A percentile compares a stretch with the other conserved stretches of the same genome.
These are phyloP conservation scores for Neodon shergylaensis DNA, from an alignment of 2,113 vertebrate species.

Conservation along the genomic window DNA sequence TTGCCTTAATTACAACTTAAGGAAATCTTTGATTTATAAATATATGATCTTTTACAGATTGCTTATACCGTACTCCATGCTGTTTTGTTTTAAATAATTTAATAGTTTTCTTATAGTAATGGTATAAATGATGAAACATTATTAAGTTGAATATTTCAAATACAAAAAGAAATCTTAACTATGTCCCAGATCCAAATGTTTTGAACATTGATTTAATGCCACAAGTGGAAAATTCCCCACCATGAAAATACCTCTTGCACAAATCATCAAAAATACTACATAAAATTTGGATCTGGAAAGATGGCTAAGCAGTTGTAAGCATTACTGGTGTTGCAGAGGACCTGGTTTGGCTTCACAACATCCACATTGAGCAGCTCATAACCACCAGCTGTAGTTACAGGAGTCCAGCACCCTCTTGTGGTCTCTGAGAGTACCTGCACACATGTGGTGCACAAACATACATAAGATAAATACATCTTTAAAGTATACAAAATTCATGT, in stretches of 20 bases:
- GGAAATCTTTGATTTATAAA: constrained; percentile 41
- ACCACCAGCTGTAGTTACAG: not conserved
- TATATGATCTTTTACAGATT: not conserved
- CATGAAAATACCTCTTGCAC: not conserved
- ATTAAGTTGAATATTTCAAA: not conserved
- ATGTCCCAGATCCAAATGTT: not conserved
- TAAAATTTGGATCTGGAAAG: not conserved
- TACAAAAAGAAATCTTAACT: not conserved
- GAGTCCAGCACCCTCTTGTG: not conserved
- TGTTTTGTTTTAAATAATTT: constrained; percentile 8
- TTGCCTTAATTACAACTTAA: not conserved
- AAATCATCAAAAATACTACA: not conserved
- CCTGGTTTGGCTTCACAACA: not conserved
- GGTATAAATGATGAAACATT: constrained; percentile 2
- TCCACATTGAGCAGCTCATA: not conserved
- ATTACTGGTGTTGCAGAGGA: not conserved
- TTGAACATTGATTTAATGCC: not conserved
- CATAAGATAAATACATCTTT: not conserved
- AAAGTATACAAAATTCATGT: not conserved
- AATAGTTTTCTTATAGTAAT: not conserved
- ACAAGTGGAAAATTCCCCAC: not conserved
- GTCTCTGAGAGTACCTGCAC: not conserved
- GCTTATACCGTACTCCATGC: not conserved
- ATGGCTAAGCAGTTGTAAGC: not conserved
- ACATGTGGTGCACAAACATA: not conserved